These are phyloP conservation scores for Podocnemis expansa DNA, from an alignment of 2,113 vertebrate genomes.

Conservation along the genomic window DNA sequence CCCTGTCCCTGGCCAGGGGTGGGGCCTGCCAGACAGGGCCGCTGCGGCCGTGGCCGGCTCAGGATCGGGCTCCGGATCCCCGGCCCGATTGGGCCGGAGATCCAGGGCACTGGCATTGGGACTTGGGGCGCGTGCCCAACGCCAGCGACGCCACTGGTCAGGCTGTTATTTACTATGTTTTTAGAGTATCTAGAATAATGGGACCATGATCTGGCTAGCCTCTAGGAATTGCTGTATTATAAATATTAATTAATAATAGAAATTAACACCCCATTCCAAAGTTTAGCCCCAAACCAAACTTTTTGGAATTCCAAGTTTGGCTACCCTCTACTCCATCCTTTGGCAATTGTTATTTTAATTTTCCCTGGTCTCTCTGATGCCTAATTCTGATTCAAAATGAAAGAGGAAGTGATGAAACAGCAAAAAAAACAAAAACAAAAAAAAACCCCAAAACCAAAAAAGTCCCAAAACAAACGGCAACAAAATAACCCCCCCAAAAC, in stretches of 20 bases:
- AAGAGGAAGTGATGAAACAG: slow-evolving; percentile 29
- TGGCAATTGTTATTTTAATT: background rate
- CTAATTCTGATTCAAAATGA: background rate
- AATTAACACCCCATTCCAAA: background rate
- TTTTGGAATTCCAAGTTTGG: background rate
- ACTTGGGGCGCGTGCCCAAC: too few species aligned
- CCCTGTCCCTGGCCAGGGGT: too few species aligned
- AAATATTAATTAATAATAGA: slow-evolving; percentile 70
- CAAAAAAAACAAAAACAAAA: background rate
- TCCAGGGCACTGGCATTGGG: too few species aligned
- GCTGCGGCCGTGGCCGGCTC: too few species aligned
- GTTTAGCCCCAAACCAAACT: slow-evolving; percentile 37
- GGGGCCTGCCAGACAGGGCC: too few species aligned
- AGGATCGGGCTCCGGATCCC: too few species aligned
- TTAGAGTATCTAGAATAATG: background rate
- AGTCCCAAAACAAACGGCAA: too few species aligned
- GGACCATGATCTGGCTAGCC: slow-evolving; percentile 37
- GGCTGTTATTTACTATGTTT: slow-evolving; percentile 39
- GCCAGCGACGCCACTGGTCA: too few species aligned
- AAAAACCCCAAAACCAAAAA: too few species aligned
- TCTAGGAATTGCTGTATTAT: slow-evolving; percentile 59
- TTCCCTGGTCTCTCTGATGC: background rate
- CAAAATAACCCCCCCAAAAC: too few species aligned
- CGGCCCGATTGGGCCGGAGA: too few species aligned
- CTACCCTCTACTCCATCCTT: background rate